Evolutionary conservation across 2,113 vertebrate species (phyloP).

Genomic region (Puffinus mauretanicus): DNA sequence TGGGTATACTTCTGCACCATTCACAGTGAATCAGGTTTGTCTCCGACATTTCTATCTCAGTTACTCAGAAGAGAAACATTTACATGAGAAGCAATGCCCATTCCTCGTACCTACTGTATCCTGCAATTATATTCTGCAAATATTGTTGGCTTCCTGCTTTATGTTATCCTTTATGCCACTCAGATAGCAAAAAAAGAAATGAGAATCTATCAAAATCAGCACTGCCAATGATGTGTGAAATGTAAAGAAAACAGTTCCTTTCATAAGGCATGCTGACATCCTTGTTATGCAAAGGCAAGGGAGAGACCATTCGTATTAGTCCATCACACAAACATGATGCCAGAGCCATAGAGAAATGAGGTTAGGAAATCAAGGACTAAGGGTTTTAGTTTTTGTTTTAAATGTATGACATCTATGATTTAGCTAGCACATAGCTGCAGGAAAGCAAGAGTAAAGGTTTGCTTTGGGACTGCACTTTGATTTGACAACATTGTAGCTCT

Average conservation of each 20-base stretch:
- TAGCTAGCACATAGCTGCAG: neutral
- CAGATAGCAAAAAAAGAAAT: neutral
- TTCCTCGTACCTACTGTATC: neutral
- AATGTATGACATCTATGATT: neutral
- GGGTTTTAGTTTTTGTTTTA: neutral
- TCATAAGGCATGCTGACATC: neutral
- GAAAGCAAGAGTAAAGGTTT: neutral
- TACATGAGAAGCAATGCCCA: neutral
- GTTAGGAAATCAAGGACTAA: neutral
- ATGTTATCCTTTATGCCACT: neutral
- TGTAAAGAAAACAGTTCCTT: neutral
- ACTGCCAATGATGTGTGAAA: neutral
- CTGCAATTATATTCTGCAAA: neutral
- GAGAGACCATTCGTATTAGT: neutral
- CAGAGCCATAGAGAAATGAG: neutral
- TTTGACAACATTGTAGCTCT: neutral
- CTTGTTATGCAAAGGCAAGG: neutral
- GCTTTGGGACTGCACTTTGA: neutral
- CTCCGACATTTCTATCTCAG: neutral
- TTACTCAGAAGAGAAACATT: neutral
- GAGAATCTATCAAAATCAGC: neutral
- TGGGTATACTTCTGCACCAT: neutral
- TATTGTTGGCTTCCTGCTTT: neutral
- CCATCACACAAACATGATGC: neutral
- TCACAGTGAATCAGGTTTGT: neutral